phyloP scores from a whole-genome alignment of 2,888 invertebrate genomes.

The Volucella inanis region DNA sequence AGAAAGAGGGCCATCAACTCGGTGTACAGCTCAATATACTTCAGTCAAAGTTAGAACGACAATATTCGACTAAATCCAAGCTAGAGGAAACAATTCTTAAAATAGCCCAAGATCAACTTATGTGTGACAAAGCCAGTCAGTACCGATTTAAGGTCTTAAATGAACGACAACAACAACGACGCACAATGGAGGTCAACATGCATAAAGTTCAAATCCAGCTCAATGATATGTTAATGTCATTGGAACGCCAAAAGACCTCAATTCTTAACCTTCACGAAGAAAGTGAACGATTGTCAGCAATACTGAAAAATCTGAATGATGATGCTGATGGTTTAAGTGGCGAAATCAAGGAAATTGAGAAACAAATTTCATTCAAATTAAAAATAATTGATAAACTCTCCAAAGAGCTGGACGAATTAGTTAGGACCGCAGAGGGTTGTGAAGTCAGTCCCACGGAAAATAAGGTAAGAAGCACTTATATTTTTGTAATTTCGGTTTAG shows the following conservation, averaged over 20 bases:
- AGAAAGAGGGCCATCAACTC: slow-evolving; percentile 81
- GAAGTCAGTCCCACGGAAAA: slow-evolving; percentile 76
- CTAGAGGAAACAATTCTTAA: slow-evolving; percentile 87
- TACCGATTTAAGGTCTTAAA: slow-evolving; percentile 83
- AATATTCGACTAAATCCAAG: slow-evolving; percentile 84
- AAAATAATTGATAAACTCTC: slow-evolving; percentile 84
- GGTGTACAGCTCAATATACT: slow-evolving; percentile 80
- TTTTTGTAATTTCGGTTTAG: slow-evolving; percentile 83
- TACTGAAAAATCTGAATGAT: slow-evolving; percentile 82
- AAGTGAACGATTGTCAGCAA: slow-evolving; percentile 77
- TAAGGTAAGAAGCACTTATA: slow-evolving; percentile 57
- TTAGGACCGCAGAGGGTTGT: slow-evolving; percentile 83
- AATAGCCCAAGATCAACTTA: slow-evolving; percentile 87
- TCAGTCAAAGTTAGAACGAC: slow-evolving; percentile 84
- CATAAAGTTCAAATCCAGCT: slow-evolving; percentile 85
- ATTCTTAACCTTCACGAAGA: slow-evolving; percentile 77
- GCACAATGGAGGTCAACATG: slow-evolving; percentile 81
- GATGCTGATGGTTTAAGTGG: slow-evolving; percentile 83
- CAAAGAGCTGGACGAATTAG: slow-evolving; percentile 84
- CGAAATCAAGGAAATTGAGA: slow-evolving; percentile 83
- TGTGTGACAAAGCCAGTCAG: slow-evolving; percentile 88
- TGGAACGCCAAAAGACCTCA: slow-evolving; percentile 81
- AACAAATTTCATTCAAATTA: slow-evolving; percentile 84
- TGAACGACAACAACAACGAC: slow-evolving; percentile 83
- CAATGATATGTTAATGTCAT: slow-evolving; percentile 83